phyloP scores from a whole-genome alignment of 2,888 invertebrate genomes.

The Drosophila colorata region DNA sequence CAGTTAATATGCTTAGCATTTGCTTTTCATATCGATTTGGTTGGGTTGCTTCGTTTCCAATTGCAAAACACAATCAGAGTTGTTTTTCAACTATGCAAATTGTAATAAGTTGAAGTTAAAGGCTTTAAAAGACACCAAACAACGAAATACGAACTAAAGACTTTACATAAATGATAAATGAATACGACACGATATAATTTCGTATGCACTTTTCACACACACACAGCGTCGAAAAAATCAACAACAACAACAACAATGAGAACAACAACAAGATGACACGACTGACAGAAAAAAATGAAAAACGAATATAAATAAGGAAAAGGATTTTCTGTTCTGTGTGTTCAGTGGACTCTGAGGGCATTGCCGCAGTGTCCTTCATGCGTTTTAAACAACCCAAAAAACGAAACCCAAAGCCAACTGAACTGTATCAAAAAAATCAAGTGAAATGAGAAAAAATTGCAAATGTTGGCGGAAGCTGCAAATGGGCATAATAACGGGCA shows the following conservation, averaged over 20 bases:
- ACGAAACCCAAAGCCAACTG: constrained; percentile 10
- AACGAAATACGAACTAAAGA: constrained; percentile 32
- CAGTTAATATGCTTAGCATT: constrained; percentile 60
- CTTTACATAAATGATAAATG: constrained; percentile 30
- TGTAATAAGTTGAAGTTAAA: constrained; percentile 79
- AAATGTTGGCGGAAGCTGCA: constrained; percentile 46
- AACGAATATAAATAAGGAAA: constrained; percentile 3
- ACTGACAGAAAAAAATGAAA: constrained; percentile 14
- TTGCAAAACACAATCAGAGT: constrained; percentile 74
- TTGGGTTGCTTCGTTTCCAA: constrained; percentile 56
- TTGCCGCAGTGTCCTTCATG: constrained; percentile 70
- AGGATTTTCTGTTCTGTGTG: constrained; percentile 25
- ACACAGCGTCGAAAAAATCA: too few relatives aligned
- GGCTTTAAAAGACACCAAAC: constrained; percentile 55
- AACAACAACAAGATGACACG: constrained; percentile 37
- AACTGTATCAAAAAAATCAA: constrained; percentile 21
- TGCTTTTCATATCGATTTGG: constrained; percentile 29
- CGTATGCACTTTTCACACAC: constrained; percentile 63
- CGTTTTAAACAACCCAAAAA: constrained; percentile 46
- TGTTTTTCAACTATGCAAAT: constrained; percentile 78
- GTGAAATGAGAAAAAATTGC: constrained; percentile 22
- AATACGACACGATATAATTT: constrained; percentile 61
- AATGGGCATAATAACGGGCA: constrained; percentile 30
- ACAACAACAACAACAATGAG: constrained; percentile 21
- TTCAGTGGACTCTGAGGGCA: constrained; percentile 31